Conservation (phyloP, 2,888 invertebrate species). For the Eupithecia vulgata region DNA sequence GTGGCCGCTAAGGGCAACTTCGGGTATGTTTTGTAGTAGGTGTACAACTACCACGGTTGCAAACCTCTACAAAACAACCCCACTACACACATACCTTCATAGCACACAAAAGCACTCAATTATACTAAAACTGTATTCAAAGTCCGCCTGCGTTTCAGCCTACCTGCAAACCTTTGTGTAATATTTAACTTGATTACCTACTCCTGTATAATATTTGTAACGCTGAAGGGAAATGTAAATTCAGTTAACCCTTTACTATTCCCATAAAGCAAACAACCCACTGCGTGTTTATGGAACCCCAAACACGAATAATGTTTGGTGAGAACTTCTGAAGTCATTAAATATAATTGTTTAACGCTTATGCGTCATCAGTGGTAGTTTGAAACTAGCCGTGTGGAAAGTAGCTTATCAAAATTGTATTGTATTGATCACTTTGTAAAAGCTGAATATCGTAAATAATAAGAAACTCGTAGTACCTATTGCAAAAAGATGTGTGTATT, state of each 20-base stretch:
- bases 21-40: no score
- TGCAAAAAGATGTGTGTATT: no score
- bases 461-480: no score
- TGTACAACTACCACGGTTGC: no score
- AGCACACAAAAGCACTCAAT: not conserved
- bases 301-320: slow-evolving; percentile 32
- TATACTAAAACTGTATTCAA: slow-evolving; percentile 3
- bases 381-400: not conserved
- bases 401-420: not conserved
- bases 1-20: no score
- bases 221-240: slow-evolving; percentile 33
- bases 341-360: slow-evolving; percentile 26
- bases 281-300: slow-evolving; percentile 28
- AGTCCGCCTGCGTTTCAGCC: slow-evolving; percentile 12
- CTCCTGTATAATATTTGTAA: slow-evolving; percentile 35
- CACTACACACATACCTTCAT: not conserved
- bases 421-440: no score
- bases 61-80: not conserved
- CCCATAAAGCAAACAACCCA: slow-evolving; percentile 36
- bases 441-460: no score
- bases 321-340: slow-evolving; percentile 29
- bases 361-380: slow-evolving; percentile 1
- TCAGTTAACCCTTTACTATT: slow-evolving; percentile 35
- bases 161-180: slow-evolving; percentile 29
- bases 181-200: slow-evolving; percentile 30